phyloP scores from a whole-genome alignment of 2,113 vertebrate genomes.

The Rhipidura dahli region DNA sequence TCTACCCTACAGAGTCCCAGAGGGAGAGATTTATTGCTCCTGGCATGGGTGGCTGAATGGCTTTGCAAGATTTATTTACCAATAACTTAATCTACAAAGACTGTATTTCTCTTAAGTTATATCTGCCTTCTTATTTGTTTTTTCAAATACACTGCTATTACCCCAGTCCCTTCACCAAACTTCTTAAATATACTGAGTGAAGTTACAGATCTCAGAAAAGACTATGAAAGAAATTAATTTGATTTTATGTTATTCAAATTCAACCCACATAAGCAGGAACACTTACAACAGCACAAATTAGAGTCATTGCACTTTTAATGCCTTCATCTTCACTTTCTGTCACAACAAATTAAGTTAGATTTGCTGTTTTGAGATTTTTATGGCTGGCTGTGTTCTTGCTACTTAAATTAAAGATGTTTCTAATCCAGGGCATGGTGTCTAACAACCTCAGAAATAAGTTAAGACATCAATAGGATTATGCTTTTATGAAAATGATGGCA shows the following conservation, averaged over 20 bases:
- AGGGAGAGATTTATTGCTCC: neutral
- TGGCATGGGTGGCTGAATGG: neutral
- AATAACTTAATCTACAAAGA: neutral
- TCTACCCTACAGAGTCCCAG: neutral
- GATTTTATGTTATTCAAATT: constrained; percentile 21
- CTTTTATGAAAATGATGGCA: neutral
- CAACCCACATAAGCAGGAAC: neutral
- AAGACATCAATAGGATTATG: constrained; percentile 27
- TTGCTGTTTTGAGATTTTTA: constrained; percentile 29
- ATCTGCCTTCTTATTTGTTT: neutral
- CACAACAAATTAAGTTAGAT: constrained; percentile 43
- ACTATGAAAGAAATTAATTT: neutral
- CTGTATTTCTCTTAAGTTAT: neutral
- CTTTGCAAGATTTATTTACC: neutral
- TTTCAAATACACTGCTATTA: neutral
- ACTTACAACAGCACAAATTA: constrained; percentile 10
- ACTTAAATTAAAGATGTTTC: constrained; percentile 1
- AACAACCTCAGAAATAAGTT: constrained; percentile 14
- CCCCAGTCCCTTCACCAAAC: neutral
- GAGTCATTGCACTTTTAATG: constrained; percentile 9
- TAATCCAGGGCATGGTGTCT: neutral
- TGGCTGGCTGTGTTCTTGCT: neutral
- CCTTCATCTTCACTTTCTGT: constrained; percentile 25
- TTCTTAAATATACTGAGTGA: neutral
- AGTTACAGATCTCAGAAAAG: neutral